phyloP scores from a whole-genome alignment of 2,888 invertebrate species.

The Tiliacea citrago region DNA sequence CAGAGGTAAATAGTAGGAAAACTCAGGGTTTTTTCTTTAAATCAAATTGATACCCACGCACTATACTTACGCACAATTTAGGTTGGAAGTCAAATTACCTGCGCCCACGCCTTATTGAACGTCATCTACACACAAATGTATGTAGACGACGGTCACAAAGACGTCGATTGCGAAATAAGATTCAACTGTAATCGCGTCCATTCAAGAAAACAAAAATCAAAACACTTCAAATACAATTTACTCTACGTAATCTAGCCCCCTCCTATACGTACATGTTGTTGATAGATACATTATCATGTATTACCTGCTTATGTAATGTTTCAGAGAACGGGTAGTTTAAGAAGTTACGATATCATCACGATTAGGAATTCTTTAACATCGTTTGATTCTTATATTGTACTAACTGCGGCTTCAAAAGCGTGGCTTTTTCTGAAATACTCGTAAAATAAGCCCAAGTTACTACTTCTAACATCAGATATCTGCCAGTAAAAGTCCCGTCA shows the following conservation, averaged over 20 bases:
- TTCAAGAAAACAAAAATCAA: not conserved
- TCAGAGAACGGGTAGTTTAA: not conserved
- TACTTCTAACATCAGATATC: too few species aligned
- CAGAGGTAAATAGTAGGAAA: not conserved
- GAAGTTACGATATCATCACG: conserved; percentile 2
- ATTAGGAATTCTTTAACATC: not conserved
- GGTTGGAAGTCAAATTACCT: not conserved
- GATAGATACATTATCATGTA: conserved; percentile 29
- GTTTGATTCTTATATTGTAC: not conserved
- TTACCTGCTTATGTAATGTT: conserved; percentile 9
- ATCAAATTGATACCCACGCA: not conserved
- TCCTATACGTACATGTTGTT: not conserved
- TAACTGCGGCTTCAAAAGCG: too few species aligned
- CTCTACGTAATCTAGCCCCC: not conserved
- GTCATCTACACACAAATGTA: too few species aligned
- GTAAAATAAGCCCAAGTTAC: too few species aligned
- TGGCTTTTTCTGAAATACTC: too few species aligned
- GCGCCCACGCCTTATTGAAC: too few species aligned
- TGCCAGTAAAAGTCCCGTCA: too few species aligned
- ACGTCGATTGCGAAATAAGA: not conserved
- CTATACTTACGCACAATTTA: not conserved
- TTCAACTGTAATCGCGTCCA: not conserved
- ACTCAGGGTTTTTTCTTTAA: not conserved
- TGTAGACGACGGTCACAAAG: not conserved
- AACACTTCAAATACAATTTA: not conserved